Base-by-base conservation (phyloP, 2,113 vertebrate species). In the Serinus canaria region DNA sequence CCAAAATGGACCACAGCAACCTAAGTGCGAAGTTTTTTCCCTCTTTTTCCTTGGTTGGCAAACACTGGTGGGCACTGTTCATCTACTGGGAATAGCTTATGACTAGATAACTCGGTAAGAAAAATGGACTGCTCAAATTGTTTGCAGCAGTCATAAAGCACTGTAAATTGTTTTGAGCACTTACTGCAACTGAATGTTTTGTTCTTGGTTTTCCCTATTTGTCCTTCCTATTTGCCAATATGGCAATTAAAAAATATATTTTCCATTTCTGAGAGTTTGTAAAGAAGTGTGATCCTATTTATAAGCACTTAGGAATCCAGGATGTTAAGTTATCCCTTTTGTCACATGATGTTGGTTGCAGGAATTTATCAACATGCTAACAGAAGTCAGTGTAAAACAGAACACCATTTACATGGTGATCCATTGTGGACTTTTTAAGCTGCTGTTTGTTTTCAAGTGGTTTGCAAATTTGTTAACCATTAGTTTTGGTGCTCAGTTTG, bases 211-310 rank as follows among this genome's bases (percentile, higher is more conserved):
- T 92, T 86, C 33, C 41, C 41, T 81, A 47, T 83, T 68, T 68
- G 49, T 72, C 46, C 27, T 88, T 85, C 59, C n/a, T 87, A 67
- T 72, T 91, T 95, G 84, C 73, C 79, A 95, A 73, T 20, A 68
- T 6, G 68, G 28, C 84, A 77, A 94, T 81, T n/a, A 69, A 91
- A 94, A 95, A 83, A 62, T 33, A 13, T 6, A 41, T 88, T 78
- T 94, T 94, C 70, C 74, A 68, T 92, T 75, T 94, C 74, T 85
- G 47, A 90, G 69, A 87, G 47, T 52, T 83, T 7, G 1, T 81
- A 93, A 96, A 87, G 53, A 83, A 84, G 53, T 66, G 47, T 62
- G 69, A 87, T 80, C 63, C 41, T 28, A 59, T 89, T 92, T 89
- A 85, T 11, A 46, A 88, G 33, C 43, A 62, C 44, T 87, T 85